Percentiles rank a stretch among this genome's conserved stretches.
These are phyloP conservation scores for Mola mola DNA, from an alignment of 2,113 vertebrate species.

Conservation along the genomic window DNA sequence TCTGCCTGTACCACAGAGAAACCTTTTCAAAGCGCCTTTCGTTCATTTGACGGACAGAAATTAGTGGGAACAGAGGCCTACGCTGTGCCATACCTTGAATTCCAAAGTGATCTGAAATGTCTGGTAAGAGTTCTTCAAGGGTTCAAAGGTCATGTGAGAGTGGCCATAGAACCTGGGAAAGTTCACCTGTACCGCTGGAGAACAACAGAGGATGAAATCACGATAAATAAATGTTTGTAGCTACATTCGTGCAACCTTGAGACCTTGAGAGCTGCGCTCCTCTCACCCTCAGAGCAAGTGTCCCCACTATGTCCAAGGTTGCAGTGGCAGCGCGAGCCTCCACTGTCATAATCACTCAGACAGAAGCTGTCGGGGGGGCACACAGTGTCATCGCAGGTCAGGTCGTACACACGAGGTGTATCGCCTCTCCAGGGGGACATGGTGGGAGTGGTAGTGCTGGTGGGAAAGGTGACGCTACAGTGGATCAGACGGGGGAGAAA, in stretches of 20 bases:
- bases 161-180: slow-evolving; percentile 93
- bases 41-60: not conserved
- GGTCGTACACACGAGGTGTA: slow-evolving; percentile 76
- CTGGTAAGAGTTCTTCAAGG: slow-evolving; percentile 95
- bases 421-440: slow-evolving; percentile 55
- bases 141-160: slow-evolving; percentile 96
- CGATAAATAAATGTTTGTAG: no score
- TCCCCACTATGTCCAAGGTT: slow-evolving; percentile 89
- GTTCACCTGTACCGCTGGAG: slow-evolving; percentile 86
- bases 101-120: slow-evolving; percentile 93
- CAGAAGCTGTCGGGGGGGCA: slow-evolving; percentile 94
- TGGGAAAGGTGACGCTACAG: not conserved
- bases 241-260: not conserved
- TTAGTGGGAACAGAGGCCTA: not conserved
- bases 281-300: slow-evolving; percentile 86
- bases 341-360: slow-evolving; percentile 85
- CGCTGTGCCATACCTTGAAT: slow-evolving; percentile 87
- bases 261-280: not conserved
- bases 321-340: slow-evolving; percentile 93
- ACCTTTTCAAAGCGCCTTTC: not conserved
- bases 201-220: slow-evolving; percentile 30
- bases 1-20: slow-evolving; percentile 82
- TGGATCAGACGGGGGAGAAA: slow-evolving; percentile 6
- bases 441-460: slow-evolving; percentile 47
- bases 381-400: slow-evolving; percentile 87